Conservation (phyloP, 2,888 invertebrate species). For the Drepana falcataria region DNA sequence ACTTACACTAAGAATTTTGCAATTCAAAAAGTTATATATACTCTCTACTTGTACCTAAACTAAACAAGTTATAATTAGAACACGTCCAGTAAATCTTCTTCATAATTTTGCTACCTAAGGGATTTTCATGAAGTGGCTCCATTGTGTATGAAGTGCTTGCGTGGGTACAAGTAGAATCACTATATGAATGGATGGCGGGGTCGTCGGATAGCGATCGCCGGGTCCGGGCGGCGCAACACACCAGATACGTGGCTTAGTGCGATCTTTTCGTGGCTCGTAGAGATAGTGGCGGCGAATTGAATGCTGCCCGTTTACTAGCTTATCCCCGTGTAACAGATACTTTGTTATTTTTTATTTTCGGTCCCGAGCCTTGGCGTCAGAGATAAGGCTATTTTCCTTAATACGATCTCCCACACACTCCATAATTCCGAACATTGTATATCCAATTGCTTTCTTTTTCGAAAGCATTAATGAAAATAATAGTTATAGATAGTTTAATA, state of each 20-base stretch:
- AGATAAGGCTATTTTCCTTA: slow-evolving; percentile 49
- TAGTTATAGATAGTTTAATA: background rate
- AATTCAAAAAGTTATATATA: slow-evolving; percentile 46
- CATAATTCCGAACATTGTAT: slow-evolving; percentile 36
- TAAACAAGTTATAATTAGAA: slow-evolving; percentile 48
- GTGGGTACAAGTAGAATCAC: background rate
- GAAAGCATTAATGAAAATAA: slow-evolving; percentile 24
- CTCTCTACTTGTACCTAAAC: slow-evolving; percentile 42
- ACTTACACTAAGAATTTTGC: slow-evolving; percentile 46
- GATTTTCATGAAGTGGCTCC: too few relatives aligned
- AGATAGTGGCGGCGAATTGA: slow-evolving; percentile 61
- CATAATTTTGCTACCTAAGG: background rate
- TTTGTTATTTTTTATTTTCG: slow-evolving; percentile 51
- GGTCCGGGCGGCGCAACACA: slow-evolving; percentile 32
- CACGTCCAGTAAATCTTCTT: slow-evolving; percentile 20
- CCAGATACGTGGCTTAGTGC: slow-evolving; percentile 44
- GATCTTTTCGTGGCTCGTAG: slow-evolving; percentile 52
- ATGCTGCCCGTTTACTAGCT: slow-evolving; percentile 58
- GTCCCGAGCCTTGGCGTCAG: slow-evolving; percentile 29
- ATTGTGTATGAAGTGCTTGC: background rate
- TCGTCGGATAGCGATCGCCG: slow-evolving; percentile 27
- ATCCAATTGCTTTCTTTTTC: slow-evolving; percentile 30
- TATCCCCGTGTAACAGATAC: slow-evolving; percentile 59
- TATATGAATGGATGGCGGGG: background rate
- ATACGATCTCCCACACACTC: slow-evolving; percentile 30